Conservation (phyloP, 2,113 vertebrate species). For the Nothoprocta pentlandii region DNA sequence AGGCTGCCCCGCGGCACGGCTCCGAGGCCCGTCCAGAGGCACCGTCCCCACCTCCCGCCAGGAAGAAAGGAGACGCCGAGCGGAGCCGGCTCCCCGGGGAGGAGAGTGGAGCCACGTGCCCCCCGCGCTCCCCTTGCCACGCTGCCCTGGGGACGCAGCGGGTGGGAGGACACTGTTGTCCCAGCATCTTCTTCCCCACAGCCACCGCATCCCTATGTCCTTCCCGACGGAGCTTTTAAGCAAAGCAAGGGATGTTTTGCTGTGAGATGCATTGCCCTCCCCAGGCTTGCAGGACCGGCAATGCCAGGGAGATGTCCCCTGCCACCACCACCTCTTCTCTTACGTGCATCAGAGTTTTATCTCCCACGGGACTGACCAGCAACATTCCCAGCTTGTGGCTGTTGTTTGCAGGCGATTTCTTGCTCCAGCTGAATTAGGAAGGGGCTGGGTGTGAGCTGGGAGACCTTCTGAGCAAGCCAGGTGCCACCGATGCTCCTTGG, state of each 20-base stretch:
- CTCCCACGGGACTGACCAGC: fast-evolving
- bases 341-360: fast-evolving
- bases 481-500: background rate
- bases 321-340: fast-evolving
- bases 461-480: fast-evolving
- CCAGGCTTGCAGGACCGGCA: fast-evolving
- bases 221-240: background rate
- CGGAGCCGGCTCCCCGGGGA: no score
- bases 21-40: background rate
- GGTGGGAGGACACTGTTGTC: fast-evolving
- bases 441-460: background rate
- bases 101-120: no score
- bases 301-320: background rate
- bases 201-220: fast-evolving
- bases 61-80: background rate
- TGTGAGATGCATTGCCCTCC: background rate
- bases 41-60: fast-evolving
- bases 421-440: background rate
- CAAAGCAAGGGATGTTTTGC: fast-evolving
- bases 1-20: background rate
- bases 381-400: background rate
- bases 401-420: background rate
- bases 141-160: no score
- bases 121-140: background rate
- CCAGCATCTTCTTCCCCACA: fast-evolving